Evolutionary conservation across 64 coral and sea anemone species (phyloP), one percentile per base, ranked within the genome.

Genomic region (Trachythela sp.): DNA sequence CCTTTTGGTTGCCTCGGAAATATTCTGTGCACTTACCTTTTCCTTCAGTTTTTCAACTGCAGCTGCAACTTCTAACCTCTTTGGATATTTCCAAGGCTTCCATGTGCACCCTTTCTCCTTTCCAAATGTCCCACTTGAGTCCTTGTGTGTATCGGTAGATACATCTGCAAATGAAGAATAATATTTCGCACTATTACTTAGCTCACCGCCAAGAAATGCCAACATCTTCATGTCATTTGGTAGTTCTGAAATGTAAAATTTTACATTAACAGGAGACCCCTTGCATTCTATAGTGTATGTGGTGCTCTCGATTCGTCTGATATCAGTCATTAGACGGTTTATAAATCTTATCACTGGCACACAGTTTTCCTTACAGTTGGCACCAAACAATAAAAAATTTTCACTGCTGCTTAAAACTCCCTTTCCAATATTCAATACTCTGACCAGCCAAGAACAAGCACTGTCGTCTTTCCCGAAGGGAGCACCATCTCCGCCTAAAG

Each of bases 141-240:
- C 22, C 13, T 52, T 52, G 49, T 11, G 13, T 15, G 13, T 52
- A 20, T 52, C 49, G 22, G 9, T 52, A 20, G 49, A 52, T 11
- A 52, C 49, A 52, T 52, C 22, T 11, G 49, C 49, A 52, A 52
- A 52, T 52, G 49, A 52, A 15, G 49, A 52, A 20, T 15, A 52
- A 20, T 52, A 52, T 20, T 52, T 52, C 22, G 49, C 49, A 52
- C 49, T 52, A 20, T 52, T 52, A 11, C 49, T 20, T 15, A 52
- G 13, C 49, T 52, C 49, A 8, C 49, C 9, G 8, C 49, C 13
- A 2, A 52, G 22, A 52, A 43, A 43, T 39, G 17, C 83, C 27
- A 84, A 43, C 83, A 84, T 84, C n/a, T 48, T 84, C 48, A 43
- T 84, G 39, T 43, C 37, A 3, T n/a, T 48, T 36, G 52, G 85